Percentiles rank a stretch among this genome's conserved stretches.
Evolutionary conservation across 2,888 invertebrate genomes (phyloP).

Genomic region (Barypeithes pellucidus): DNA sequence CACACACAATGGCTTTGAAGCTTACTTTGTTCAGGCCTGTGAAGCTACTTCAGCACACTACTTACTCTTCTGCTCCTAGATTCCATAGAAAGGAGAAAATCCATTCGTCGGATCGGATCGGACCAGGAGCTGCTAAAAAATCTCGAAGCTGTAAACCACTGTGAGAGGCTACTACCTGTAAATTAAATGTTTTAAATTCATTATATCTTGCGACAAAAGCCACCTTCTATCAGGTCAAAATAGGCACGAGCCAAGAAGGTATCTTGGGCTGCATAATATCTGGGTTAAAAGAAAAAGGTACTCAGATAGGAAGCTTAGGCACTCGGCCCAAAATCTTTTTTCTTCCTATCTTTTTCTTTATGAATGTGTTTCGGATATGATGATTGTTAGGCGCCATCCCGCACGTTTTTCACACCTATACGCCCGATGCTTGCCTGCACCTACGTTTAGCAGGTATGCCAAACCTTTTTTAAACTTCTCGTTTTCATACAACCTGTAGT

Average conservation of each 20-base stretch:
- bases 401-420: constrained; percentile 46
- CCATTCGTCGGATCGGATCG: no score
- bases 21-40: no score
- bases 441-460: constrained; percentile 42
- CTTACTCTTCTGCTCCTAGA: no score
- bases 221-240: constrained; percentile 36
- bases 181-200: constrained; percentile 10
- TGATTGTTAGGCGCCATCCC: constrained; percentile 40
- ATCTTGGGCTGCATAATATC: constrained; percentile 29
- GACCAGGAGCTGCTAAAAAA: no score
- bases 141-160: no score
- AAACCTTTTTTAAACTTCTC: constrained; percentile 40
- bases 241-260: constrained; percentile 45
- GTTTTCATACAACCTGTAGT: constrained; percentile 28
- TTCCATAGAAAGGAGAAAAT: no score
- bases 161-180: no score
- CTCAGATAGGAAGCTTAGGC: constrained; percentile 35
- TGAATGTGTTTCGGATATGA: constrained; percentile 31
- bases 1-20: no score
- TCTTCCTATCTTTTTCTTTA: constrained; percentile 38
- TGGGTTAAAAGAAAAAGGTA: constrained; percentile 36
- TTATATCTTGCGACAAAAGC: constrained; percentile 20
- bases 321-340: constrained; percentile 19
- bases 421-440: constrained; percentile 31
- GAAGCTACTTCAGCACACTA: no score